Conservation (phyloP, 2,113 vertebrate species). For the Felis catus region F.catus_Fca126_mat1.0 CM031417.1:114069001-114069500, state of each 20-base stretch:
- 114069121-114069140: constrained; percentile 1
- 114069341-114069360: background rate
- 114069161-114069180: background rate
- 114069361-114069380: background rate
- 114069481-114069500: background rate
- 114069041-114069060: background rate
- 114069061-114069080: background rate
- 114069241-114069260: background rate
- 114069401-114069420: background rate
- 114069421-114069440: background rate
- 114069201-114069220: background rate
- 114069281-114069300: background rate
- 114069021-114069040: constrained; percentile 40
- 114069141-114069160: background rate
- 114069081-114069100: background rate
- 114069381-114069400: background rate
- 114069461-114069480: background rate
- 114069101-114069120: background rate
- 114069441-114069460: background rate
- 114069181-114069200: background rate
- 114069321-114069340: background rate
- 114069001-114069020: constrained; percentile 61
- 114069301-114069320: background rate
- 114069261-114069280: background rate
- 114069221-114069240: background rate